phyloP scores from a whole-genome alignment of 92 coral and sea anemone species.

The Palythoa grandis region DNA sequence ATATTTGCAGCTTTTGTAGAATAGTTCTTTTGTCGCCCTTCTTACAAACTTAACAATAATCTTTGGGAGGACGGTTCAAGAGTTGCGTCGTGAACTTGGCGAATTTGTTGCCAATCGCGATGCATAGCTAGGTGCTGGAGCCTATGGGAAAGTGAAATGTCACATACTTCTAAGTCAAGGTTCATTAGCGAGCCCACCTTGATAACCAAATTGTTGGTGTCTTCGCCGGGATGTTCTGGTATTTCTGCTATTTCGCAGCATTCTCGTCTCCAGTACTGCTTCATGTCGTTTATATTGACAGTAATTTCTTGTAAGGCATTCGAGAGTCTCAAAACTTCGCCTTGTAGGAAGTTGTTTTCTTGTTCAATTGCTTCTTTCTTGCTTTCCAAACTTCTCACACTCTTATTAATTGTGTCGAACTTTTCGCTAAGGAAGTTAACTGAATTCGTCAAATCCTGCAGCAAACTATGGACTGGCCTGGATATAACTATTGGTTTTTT shows the following conservation, averaged over 20 bases:
- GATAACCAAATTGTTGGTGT: neutral
- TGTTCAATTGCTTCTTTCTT: constrained; percentile 1
- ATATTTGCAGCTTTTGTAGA: constrained; percentile 7
- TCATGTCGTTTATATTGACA: neutral
- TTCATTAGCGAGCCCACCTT: neutral
- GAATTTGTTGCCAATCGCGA: neutral
- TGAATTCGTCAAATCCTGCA: neutral
- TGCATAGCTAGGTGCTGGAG: neutral
- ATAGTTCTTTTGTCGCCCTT: constrained; percentile 35
- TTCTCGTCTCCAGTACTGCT: constrained; percentile 41
- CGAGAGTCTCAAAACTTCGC: constrained; percentile 30
- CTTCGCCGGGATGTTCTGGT: constrained; percentile 19
- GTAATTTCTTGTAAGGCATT: constrained; percentile 10
- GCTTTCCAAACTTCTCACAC: constrained; percentile 6
- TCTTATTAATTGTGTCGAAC: constrained; percentile 17
- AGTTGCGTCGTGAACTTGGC: neutral
- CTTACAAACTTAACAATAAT: constrained; percentile 26
- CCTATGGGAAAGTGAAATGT: neutral
- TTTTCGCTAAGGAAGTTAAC: constrained; percentile 25
- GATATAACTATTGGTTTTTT: too few relatives aligned
- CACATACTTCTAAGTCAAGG: neutral
- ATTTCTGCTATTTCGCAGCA: constrained; percentile 36
- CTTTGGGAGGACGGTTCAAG: constrained; percentile 24
- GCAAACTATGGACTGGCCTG: neutral
- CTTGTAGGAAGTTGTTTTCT: constrained; percentile 22